These are phyloP conservation scores for Armadillidium nasatum DNA, from an alignment of 1,140 invertebrate genomes.

Conservation along the genomic window DNA sequence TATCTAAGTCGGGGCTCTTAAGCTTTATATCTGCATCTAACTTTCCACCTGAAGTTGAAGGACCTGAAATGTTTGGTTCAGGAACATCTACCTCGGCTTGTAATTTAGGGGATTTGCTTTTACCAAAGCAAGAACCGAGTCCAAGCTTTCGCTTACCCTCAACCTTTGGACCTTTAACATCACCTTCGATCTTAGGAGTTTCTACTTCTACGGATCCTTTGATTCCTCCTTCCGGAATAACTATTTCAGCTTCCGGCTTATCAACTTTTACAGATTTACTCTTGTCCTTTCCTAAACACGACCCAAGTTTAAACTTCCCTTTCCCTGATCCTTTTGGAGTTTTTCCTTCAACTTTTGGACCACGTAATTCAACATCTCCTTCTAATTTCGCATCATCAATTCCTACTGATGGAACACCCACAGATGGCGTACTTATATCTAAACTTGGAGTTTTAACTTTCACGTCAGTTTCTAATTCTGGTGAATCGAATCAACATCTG, in stretches of 20 bases:
- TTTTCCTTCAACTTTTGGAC: neutral
- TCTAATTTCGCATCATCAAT: constrained; percentile 9
- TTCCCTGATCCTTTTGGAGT: neutral
- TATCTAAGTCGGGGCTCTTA: neutral
- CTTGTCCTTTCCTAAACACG: constrained; percentile 26
- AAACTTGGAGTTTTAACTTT: neutral
- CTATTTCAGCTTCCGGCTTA: constrained; percentile 6
- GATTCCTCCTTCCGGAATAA: neutral
- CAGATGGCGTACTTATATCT: constrained; percentile 2
- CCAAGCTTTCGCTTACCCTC: neutral
- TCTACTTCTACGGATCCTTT: constrained; percentile 22
- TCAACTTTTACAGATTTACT: constrained; percentile 22
- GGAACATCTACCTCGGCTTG: constrained; percentile 21
- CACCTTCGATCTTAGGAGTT: constrained; percentile 20
- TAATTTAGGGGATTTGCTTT: constrained; percentile 9
- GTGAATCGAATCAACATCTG: constrained; percentile 10
- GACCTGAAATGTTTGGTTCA: constrained; percentile 5
- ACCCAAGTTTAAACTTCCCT: constrained; percentile 26
- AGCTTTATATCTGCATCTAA: constrained; percentile 7
- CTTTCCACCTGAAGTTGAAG: constrained; percentile 27
- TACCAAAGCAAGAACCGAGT: neutral
- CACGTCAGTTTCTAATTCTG: constrained; percentile 23
- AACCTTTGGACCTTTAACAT: neutral
- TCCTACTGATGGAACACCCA: neutral
- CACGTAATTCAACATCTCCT: constrained; percentile 20